Evolutionary conservation across 2,113 vertebrate genomes (phyloP), one percentile per base, ranked within the genome.

Genomic region (Vombatus ursinus): DNA sequence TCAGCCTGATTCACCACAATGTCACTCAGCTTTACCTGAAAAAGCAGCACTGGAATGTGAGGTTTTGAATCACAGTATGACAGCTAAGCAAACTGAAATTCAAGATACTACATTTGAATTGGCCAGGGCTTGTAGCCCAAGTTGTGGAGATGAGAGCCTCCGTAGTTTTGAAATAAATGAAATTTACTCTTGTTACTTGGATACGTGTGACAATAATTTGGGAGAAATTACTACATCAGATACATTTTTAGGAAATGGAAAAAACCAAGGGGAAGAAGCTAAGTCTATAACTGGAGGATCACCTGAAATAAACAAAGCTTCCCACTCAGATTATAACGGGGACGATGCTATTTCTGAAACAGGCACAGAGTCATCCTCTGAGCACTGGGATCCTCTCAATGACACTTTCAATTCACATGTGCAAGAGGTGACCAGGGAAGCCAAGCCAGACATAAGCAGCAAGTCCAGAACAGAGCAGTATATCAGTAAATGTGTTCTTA

Each of bases 121-220:
- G 3, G 50, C 95, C 93, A 6, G 0, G 0, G 52, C 1, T 51
- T 49, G 2, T 11, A 97, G 95, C 92, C 89, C 53, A 90, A 98
- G 96, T 0, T 91, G 97, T 31, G 93, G 51, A 54, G 97, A 96
- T 6, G 57, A 91, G 3, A 99, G 98, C 94, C 98, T 99, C 51
- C 77, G 89, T 90, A 99, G 98, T 96, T 99, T 99, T 2, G 98
- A 99, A 68, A 98, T 98, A 90, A 98, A 98, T 53, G 98, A 99
- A 97, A 97, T 98, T 53, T 97, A 97, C 14, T 97, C 98, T 61
- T 95, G 95, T 94, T 98, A 90, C 14, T 90, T 98, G 68, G 97
- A 98, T n/a, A 1, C 50, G 50, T 22, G 54, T 0, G 26, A 95
- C 16, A 95, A 96, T 3, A 95, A 93, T 52, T 26, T 95, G 37